phyloP scores from a whole-genome alignment of 2,113 vertebrate species.

The Nettapus auritus region DNA sequence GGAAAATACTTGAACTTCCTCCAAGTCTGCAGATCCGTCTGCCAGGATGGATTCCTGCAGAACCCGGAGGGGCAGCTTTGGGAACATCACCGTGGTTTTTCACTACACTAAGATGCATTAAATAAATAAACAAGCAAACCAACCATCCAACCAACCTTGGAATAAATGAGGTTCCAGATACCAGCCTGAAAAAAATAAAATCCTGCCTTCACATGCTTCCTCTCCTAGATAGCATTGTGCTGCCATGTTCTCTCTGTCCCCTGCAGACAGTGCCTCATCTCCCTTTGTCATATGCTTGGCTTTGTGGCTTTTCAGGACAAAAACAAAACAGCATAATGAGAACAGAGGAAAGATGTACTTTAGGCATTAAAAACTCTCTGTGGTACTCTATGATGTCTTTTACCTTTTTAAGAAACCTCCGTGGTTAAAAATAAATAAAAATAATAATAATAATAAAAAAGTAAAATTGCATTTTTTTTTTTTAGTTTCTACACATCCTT shows the following conservation, averaged over 20 bases:
- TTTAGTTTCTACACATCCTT: neutral
- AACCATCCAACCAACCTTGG: neutral
- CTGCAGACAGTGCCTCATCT: neutral
- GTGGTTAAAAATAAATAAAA: neutral
- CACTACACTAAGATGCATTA: neutral
- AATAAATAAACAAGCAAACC: constrained; percentile 12
- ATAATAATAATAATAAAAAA: neutral
- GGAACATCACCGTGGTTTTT: constrained; percentile 12
- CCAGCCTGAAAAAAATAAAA: neutral
- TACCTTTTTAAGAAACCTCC: neutral
- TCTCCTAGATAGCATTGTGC: neutral
- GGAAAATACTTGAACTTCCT: constrained; percentile 57
- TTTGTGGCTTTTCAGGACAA: neutral
- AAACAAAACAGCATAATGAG: neutral
- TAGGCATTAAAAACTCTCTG: neutral
- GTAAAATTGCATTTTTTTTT: neutral
- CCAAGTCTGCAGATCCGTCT: constrained; percentile 45
- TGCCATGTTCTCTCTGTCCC: neutral
- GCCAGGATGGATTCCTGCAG: constrained; percentile 49
- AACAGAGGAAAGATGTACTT: neutral
- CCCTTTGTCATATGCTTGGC: neutral
- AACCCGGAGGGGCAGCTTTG: constrained; percentile 25
- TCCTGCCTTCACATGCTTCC: neutral
- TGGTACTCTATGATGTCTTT: neutral
- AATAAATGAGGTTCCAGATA: constrained; percentile 6